A percentile compares a stretch with the other conserved stretches of the same genome.
Evolutionary conservation across 1,140 invertebrate genomes (phyloP).

Genomic region (Hirudo medicinalis): DNA sequence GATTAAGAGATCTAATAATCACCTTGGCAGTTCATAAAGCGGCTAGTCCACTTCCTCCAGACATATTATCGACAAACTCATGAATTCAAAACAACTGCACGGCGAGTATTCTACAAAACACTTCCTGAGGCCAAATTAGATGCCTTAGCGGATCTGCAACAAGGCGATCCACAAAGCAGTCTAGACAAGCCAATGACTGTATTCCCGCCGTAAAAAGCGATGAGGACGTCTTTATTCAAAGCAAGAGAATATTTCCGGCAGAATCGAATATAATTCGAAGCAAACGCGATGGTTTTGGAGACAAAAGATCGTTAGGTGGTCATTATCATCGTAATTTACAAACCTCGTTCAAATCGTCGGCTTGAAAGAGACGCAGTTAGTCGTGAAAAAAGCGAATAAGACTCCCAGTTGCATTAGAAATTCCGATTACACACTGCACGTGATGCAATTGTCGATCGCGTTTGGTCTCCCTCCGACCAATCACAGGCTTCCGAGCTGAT

Average conservation of each 20-base stretch:
- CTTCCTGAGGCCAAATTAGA: too few species aligned
- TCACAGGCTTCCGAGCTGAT: background rate
- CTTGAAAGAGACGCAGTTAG: background rate
- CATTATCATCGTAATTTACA: too few species aligned
- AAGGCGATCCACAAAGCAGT: too few species aligned
- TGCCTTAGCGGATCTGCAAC: too few species aligned
- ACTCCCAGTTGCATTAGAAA: conserved; percentile 7
- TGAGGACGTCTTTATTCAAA: conserved; percentile 5
- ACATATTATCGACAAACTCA: too few species aligned
- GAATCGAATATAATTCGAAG: background rate
- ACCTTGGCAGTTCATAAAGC: too few species aligned
- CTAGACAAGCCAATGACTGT: too few species aligned
- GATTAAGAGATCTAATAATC: too few species aligned
- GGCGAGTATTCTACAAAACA: too few species aligned
- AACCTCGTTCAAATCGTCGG: too few species aligned
- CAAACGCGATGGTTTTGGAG: background rate
- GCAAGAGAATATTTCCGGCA: background rate
- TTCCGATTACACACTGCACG: conserved; percentile 8
- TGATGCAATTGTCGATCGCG: background rate
- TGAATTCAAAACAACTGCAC: too few species aligned
- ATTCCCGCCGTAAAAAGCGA: background rate
- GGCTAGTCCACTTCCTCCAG: too few species aligned
- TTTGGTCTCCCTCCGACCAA: conserved; percentile 4
- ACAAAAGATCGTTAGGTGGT: background rate
- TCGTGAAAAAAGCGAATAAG: background rate